These are phyloP conservation scores for Pelochelys cantorii DNA, from an alignment of 2,797 vertebrate genomes.

Conservation along the genomic window DNA sequence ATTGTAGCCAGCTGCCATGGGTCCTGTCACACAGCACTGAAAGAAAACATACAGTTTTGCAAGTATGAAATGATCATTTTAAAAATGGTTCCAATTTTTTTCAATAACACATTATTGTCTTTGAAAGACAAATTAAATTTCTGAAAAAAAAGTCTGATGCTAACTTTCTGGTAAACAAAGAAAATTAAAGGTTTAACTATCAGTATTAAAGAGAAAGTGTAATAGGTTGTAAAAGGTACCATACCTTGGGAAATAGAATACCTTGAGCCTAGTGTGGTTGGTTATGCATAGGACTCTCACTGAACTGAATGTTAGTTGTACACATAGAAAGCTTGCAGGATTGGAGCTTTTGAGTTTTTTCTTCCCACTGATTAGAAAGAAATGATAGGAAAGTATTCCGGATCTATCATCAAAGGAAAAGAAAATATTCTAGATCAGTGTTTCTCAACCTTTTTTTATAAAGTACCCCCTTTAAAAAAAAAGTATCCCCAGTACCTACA, in stretches of 20 bases:
- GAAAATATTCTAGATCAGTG: neutral
- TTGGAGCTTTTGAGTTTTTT: constrained; percentile 50
- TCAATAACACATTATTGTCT: constrained; percentile 60
- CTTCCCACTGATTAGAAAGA: constrained; percentile 31
- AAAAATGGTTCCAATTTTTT: constrained; percentile 16
- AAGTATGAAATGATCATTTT: constrained; percentile 50
- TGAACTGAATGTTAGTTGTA: constrained; percentile 31
- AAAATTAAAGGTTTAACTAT: constrained; percentile 77
- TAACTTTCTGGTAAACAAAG: constrained; percentile 70
- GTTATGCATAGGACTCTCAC: constrained; percentile 68
- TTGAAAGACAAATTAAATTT: constrained; percentile 67
- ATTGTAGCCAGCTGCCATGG: no score
- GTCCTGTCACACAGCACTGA: neutral
- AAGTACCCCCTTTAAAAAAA: no score
- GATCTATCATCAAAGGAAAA: constrained; percentile 34
- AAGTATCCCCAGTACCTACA: no score
- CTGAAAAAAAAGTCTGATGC: constrained; percentile 46
- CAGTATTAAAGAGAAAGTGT: constrained; percentile 72
- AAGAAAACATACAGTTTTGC: constrained; percentile 31
- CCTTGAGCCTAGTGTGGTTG: constrained; percentile 53
- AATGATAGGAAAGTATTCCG: constrained; percentile 12
- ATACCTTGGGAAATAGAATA: constrained; percentile 66
- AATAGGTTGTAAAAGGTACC: constrained; percentile 74
- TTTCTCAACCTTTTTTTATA: no score
- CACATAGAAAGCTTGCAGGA: constrained; percentile 52